Percentiles rank a stretch among this genome's conserved stretches.
phyloP scores from a whole-genome alignment of 1,140 invertebrate species.

The Heterodera carotae region DNA sequence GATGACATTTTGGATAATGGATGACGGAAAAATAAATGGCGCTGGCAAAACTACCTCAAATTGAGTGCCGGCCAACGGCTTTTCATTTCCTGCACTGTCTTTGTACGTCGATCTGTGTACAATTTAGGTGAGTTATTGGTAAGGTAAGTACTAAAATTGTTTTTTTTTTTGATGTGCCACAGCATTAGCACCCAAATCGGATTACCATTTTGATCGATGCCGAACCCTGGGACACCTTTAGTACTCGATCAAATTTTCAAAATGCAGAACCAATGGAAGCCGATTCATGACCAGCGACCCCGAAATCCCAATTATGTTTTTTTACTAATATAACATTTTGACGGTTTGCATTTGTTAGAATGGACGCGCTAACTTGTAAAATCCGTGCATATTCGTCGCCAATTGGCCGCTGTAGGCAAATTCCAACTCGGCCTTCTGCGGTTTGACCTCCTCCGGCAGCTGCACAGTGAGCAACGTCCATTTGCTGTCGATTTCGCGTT shows the following conservation, averaged over 20 bases:
- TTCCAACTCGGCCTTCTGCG: conserved; percentile 28
- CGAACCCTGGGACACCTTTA: too few species aligned
- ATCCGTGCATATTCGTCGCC: conserved; percentile 30
- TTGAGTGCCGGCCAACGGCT: conserved; percentile 40
- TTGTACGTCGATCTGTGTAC: conserved; percentile 44
- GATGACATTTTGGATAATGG: too few species aligned
- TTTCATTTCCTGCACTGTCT: conserved; percentile 24
- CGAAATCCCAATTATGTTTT: too few species aligned
- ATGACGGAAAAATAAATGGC: not conserved
- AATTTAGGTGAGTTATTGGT: too few species aligned
- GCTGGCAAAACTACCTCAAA: conserved; percentile 33
- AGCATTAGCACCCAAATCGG: not conserved
- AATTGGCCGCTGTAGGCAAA: conserved; percentile 21
- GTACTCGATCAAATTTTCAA: too few species aligned
- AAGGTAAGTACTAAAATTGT: too few species aligned
- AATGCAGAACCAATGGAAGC: too few species aligned
- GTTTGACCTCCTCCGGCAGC: conserved; percentile 29
- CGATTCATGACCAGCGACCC: too few species aligned
- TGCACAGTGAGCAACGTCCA: conserved; percentile 29
- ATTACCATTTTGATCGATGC: too few species aligned
- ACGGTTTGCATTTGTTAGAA: too few species aligned
- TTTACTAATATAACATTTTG: too few species aligned
- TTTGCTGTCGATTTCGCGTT: conserved; percentile 23
- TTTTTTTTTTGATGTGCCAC: not conserved
- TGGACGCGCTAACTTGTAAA: conserved; percentile 18